Conservation (phyloP, 2,113 vertebrate genomes). For the Mustela nigripes region DNA sequence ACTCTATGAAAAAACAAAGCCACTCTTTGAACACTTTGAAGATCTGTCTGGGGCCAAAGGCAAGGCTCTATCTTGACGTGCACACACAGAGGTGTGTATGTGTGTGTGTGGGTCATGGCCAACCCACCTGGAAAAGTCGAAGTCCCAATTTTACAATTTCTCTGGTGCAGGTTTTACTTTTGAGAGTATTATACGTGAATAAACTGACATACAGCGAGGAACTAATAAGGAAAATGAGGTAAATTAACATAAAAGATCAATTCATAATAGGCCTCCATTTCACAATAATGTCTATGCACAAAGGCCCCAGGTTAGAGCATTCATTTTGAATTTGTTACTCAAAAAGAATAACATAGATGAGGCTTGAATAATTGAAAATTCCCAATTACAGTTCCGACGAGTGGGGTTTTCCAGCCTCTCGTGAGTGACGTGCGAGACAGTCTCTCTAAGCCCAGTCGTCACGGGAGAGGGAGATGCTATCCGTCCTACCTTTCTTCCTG, state of each 20-base stretch:
- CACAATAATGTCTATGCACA: neutral
- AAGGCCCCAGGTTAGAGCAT: slow-evolving; percentile 36
- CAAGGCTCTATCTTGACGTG: neutral
- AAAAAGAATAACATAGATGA: neutral
- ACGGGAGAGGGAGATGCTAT: neutral
- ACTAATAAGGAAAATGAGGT: slow-evolving; percentile 41
- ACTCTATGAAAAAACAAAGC: neutral
- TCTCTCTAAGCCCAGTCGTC: neutral
- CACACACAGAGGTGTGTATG: fast-evolving
- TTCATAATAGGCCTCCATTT: neutral
- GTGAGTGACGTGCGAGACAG: slow-evolving; percentile 64
- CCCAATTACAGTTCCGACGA: neutral
- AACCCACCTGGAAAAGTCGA: neutral
- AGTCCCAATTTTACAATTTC: neutral
- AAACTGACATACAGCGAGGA: neutral
- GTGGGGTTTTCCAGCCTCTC: slow-evolving; percentile 4
- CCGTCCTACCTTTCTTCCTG: slow-evolving; percentile 25
- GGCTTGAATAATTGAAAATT: slow-evolving; percentile 52
- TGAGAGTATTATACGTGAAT: neutral
- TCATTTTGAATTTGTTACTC: slow-evolving; percentile 31
- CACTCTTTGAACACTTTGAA: neutral
- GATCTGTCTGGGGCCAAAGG: neutral
- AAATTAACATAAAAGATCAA: slow-evolving; percentile 46
- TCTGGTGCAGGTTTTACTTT: fast-evolving
- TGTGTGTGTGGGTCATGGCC: fast-evolving